phyloP scores from a whole-genome alignment of 2,888 invertebrate species.

The Amphipoea lucens region DNA sequence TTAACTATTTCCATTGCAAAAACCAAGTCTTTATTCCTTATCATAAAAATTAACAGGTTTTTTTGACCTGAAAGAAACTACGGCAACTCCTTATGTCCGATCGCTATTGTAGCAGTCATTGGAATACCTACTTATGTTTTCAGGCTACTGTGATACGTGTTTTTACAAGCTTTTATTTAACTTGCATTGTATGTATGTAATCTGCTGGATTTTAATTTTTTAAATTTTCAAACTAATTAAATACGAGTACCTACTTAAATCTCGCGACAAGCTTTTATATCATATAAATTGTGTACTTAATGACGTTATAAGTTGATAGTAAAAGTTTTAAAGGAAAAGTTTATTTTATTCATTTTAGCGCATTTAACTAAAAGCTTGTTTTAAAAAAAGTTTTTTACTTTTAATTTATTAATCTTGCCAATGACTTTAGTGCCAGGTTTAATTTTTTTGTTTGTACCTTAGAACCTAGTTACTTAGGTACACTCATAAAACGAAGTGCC shows the following conservation, averaged over 20 bases:
- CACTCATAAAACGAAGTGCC: slow-evolving; percentile 22
- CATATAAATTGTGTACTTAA: too few species aligned
- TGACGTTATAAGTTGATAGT: too few species aligned
- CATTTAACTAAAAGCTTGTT: too few species aligned
- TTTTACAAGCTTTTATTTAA: background rate
- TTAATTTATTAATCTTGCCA: background rate
- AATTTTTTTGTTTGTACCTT: background rate
- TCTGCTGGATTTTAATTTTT: too few species aligned
- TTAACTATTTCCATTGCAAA: background rate
- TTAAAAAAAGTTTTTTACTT: too few species aligned
- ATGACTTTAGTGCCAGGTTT: background rate
- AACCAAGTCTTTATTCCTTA: background rate
- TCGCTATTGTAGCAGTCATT: background rate
- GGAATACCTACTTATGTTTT: background rate
- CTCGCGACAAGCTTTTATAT: too few species aligned
- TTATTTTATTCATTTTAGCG: too few species aligned
- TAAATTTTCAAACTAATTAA: too few species aligned
- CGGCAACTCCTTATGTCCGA: background rate
- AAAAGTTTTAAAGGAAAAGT: too few species aligned
- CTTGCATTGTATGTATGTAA: too few species aligned
- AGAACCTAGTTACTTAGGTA: slow-evolving; percentile 4
- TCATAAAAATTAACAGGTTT: background rate
- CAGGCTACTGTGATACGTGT: background rate
- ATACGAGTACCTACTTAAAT: too few species aligned
- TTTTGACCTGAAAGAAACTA: background rate